Evolutionary conservation across 2,113 vertebrate species (phyloP).

Genomic region (Xenopus borealis): DNA sequence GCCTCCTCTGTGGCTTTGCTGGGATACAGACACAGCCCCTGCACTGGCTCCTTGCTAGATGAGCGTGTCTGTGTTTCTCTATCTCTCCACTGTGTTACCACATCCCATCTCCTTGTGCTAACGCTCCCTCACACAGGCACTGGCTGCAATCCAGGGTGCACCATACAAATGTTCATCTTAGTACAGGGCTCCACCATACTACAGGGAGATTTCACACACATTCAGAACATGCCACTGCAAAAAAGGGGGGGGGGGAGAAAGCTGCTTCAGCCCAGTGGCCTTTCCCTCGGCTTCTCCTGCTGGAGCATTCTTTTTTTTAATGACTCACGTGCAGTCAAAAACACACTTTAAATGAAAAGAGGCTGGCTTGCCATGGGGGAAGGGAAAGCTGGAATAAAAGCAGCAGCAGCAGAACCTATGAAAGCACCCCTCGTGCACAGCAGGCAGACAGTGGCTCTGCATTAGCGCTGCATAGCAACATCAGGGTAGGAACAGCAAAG

Average conservation of each 20-base stretch:
- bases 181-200: conserved; percentile 32
- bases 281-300: conserved; percentile 39
- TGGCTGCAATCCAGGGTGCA: conserved; percentile 57
- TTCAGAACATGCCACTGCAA: conserved; percentile 52
- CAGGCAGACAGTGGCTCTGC: conserved; percentile 26
- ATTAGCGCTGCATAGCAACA: conserved; percentile 29
- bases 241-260: conserved; percentile 24
- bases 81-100: conserved; percentile 44
- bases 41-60: conserved; percentile 39
- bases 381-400: background rate
- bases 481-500: conserved; percentile 20
- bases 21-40: conserved; percentile 58
- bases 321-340: conserved; percentile 55
- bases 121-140: conserved; percentile 48
- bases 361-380: conserved; percentile 49
- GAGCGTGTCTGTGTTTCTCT: conserved; percentile 24
- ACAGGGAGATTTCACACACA: conserved; percentile 46
- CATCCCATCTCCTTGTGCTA: conserved; percentile 54
- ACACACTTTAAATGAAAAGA: conserved; percentile 59
- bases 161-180: conserved; percentile 47
- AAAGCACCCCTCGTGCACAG: conserved; percentile 18
- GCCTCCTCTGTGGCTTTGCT: conserved; percentile 47
- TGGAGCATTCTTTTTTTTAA: conserved; percentile 30
- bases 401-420: background rate
- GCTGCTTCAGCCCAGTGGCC: conserved; percentile 30